Base-by-base conservation (phyloP, 2,113 vertebrate species). In the Rhabdomys dilectus region DNA sequence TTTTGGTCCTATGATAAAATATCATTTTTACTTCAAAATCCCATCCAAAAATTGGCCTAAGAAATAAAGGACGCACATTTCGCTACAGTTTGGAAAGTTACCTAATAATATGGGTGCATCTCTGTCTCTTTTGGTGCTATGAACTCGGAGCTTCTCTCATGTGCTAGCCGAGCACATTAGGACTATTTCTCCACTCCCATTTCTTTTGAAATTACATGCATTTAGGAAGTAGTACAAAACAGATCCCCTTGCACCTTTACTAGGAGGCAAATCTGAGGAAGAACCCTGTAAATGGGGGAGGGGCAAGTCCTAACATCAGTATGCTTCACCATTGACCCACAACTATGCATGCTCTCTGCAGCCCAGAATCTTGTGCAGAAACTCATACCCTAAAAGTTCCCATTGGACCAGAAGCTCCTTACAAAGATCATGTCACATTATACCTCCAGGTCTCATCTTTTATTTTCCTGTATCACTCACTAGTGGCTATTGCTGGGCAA, bases 191-290 rank as follows among this genome's bases (percentile, higher is more conserved):
- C n/a, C 24, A 58, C 11, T 70, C 51, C 45, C 48, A 19, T 68
- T 95, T 93, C 8, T 95, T 95, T 91, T 84, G 2, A 91, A 92
- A 93, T 91, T 85, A 36, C 72, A 81, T 22, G 15, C 58, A 78
- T 85, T 91, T 51, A 96, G 51, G 3, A 94, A 72, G 87, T 66
- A 91, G 19, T 84, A 8, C 29, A 78, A 36, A 76, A 53, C 78
- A 84, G 58, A 95, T 42, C 16, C 3, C 16, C 58, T 86, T 92
- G 31, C 48, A 21, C 26, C 77, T 21, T 78, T 78, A 53, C 62
- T 39, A 13, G 53, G 68, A 16, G 48, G 26, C 78, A 78, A 80
- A 36, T 53, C 73, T 85, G 68, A 91, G 51, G 12, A 9, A 80
- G 42, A 92, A 56, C 29, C 31, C 58, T 17, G 4, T 48, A 85